These are phyloP conservation scores for Telenomus remus DNA, from an alignment of 1,140 invertebrate genomes.

Conservation along the genomic window DNA sequence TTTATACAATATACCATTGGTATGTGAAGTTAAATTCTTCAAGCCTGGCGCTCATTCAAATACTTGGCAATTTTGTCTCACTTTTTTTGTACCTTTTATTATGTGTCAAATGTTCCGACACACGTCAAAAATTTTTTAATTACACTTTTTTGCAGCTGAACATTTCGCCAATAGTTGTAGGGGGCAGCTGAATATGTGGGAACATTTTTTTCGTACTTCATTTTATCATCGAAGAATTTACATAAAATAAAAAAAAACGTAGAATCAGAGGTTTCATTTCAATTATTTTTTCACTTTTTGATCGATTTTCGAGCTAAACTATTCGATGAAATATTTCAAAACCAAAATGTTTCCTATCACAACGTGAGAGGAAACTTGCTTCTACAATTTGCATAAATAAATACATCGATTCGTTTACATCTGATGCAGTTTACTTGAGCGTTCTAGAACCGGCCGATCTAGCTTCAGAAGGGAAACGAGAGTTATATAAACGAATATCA, in stretches of 20 bases:
- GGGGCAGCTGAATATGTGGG: no score
- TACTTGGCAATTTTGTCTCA: background rate
- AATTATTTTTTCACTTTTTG: no score
- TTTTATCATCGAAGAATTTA: no score
- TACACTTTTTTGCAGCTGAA: background rate
- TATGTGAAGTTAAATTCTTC: slow-evolving; percentile 1
- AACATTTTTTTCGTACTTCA: no score
- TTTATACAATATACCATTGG: background rate
- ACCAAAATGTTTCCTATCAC: no score
- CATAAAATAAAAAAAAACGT: no score
- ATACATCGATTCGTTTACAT: slow-evolving; percentile 14
- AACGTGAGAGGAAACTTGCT: no score
- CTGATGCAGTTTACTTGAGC: slow-evolving; percentile 8
- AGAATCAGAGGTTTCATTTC: no score
- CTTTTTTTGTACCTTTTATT: background rate
- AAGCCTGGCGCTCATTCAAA: background rate
- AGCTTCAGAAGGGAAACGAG: slow-evolving; percentile 19
- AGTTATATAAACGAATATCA: slow-evolving; percentile 24
- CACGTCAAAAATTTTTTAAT: background rate
- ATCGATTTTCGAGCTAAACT: no score
- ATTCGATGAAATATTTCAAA: no score
- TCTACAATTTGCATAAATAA: no score
- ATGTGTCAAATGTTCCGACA: background rate
- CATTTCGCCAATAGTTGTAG: no score
- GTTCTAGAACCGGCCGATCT: slow-evolving; percentile 25